Evolutionary conservation across 2,888 invertebrate genomes (phyloP), one percentile per base, ranked within the genome.

Genomic region (Habroteleia sp.): DNA sequence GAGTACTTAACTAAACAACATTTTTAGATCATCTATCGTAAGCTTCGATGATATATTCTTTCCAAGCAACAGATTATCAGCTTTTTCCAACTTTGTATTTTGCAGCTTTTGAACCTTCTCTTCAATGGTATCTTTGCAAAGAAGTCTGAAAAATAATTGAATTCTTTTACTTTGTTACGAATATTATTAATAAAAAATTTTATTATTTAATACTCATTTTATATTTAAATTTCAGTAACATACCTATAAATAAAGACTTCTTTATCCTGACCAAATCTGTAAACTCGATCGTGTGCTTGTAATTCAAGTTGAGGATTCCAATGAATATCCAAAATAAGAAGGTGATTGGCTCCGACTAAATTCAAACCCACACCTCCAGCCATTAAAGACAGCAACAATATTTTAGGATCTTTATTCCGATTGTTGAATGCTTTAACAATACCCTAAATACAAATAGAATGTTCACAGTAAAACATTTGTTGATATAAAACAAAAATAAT

Each of bases 251-350:
- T 92, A 80, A 91, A 91, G 0, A 97, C 97, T 79, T 92, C 89
- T 83, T 94, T 95, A 42, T 89, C 92, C 88, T 98, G 98, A 0
- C 98, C 98, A 75, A 98, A 93, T 71, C 98, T 90, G 89, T 97
- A 97, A 74, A 98, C 94, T 72, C 98, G 91, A 90, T 98, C 98
- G 89, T 96, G 96, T 0, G 98, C 98, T 89, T 98, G 98, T 35
- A 93, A 91, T 89, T 99, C 98, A 39, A 98, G 89, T 83, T 98
- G 97, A 0, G 98, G 98, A 91, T 98, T 99, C 97, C 98, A 99
- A 89, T 98, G 98, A 52, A 97, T 92, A 89, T 99, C 98, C 13
- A 97, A 88, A 23, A 99, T 90, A 20, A 98, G 91, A 41, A 99
- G 91, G 88, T 98, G 96, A 90, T 96, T 97, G 0, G 94, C 98